Base-by-base conservation (phyloP, 2,113 vertebrate species). In the Ranitomeya variabilis region DNA sequence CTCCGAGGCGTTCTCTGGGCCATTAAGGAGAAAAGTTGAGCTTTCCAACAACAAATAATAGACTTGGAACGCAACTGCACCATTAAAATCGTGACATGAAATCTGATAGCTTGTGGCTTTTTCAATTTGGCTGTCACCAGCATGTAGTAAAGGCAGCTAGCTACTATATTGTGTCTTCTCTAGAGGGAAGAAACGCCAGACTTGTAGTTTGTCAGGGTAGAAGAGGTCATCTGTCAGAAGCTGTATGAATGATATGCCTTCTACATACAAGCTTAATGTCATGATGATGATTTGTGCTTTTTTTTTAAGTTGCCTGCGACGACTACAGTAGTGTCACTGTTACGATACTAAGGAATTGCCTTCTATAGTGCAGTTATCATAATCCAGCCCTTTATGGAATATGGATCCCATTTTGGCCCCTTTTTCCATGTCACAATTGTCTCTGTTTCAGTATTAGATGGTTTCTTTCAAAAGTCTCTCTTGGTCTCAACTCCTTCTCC, bases 21-120 rank as follows among this genome's bases (percentile, higher is more conserved):
- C 80, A 88, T 83, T 83, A 88, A 78, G 73, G 87, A 84, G 80
- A 89, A 89, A 77, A 84, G 87, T 83, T 89, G 71, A 84, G 87
- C 87, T 67, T 79, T 89, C 87, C 87, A 89, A 59, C 87, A 85
- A 79, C 73, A 79, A 64, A 89, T 89, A 89, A 89, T 85, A 85
- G 87, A 79, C 81, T 79, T 89, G 87, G 87, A 89, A 89, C 23
- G 23, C 13, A 62, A 79, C 66, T 89, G 76, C 78, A 85, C 81
- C 87, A 89, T 89, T 85, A 89, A 89, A 77, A 59, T 78, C 87
- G 87, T 89, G 87, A 89, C 87, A 84, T 85, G 87, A 89, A 89
- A 89, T 76, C 67, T 67, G 82, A 89, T 89, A 12, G 87, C 80
- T 69, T 85, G 59, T 78, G 76, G 73, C 26, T 85, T 89, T 85